Evolutionary conservation across 2,888 invertebrate genomes (phyloP), one percentile per base, ranked within the genome.

Genomic region (Agrochola lota): DNA sequence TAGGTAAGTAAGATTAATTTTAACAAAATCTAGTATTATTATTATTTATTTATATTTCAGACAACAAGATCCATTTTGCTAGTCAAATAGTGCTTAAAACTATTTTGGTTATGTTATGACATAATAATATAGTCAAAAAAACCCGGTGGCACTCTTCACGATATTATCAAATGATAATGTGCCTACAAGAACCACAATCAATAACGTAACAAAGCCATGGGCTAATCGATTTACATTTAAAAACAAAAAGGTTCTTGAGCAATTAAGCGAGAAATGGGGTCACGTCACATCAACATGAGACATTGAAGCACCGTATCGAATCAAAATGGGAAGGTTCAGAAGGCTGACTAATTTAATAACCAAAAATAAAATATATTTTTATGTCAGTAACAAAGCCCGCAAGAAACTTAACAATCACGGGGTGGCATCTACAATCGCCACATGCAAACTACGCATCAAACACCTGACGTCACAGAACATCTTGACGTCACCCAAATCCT

Each of bases 231-330:
- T 83, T 49, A 77, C 75, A 70, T 74, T 74, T 71, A 66, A 76
- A 82, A 87, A 83, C 79, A 78, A 82, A 84, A 80, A 73, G 76
- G 73, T 80, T 84, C 85, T 83, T 75, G 76, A 88, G 88, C 89
- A 92, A 91, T 93, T 92, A 92, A 90, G 86, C 89, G 89, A 90
- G 89, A 92, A 92, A 93, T 90, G 86, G 89, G 91, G 90, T 90
- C 90, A 89, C 85, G 88, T 90, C 89, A 90, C 88, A 87, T 91
- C 90, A 90, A 84, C 84, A 80, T 81, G 87, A 91, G 88, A 90
- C 88, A 89, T 87, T 90, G 87, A 86, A 87, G 87, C 57, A 68
- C 68, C 67, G 64, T 81, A 87, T 72, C 30, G 49, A 55, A 70
- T 64, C 60, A 43, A 52, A 49, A 60, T n/a, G 12, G 40, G 5